A percentile compares a stretch with the other conserved stretches of the same genome.
These are phyloP conservation scores for Actinostola sp. DNA, from an alignment of 92 coral and sea anemone genomes.

Conservation along the genomic window DNA sequence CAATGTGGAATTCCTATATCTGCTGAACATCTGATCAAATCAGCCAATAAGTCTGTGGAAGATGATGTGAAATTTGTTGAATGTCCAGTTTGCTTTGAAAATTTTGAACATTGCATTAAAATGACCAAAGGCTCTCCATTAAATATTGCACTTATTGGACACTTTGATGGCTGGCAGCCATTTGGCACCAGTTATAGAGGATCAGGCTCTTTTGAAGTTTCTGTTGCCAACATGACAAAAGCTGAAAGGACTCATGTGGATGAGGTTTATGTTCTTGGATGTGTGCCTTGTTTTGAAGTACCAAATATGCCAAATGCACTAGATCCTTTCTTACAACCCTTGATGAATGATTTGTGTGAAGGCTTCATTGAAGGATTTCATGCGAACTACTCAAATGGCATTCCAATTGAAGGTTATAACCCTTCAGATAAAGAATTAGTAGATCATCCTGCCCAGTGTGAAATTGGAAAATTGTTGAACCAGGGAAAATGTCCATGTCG, in stretches of 20 bases:
- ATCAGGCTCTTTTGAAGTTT: conserved; percentile 64
- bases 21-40: conserved; percentile 32
- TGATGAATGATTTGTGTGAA: conserved; percentile 55
- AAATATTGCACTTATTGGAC: conserved; percentile 50
- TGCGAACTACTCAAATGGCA: conserved; percentile 14
- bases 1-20: conserved; percentile 50
- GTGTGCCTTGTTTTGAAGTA: conserved; percentile 54
- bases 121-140: conserved; percentile 42
- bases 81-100: conserved; percentile 59
- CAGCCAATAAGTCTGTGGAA: conserved; percentile 10
- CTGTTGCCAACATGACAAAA: conserved; percentile 61
- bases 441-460: conserved; percentile 78
- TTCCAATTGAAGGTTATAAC: conserved; percentile 28
- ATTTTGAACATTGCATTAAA: conserved; percentile 23
- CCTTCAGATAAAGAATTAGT: conserved; percentile 35
- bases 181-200: conserved; percentile 55
- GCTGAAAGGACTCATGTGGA: conserved; percentile 52
- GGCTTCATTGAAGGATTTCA: conserved; percentile 51
- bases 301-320: conserved; percentile 49
- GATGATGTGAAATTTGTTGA: conserved; percentile 45
- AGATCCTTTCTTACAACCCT: conserved; percentile 65
- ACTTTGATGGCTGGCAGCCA: conserved; percentile 67
- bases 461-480: conserved; percentile 62
- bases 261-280: conserved; percentile 65
- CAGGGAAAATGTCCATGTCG: conserved; percentile 74